Evolutionary conservation across 2,113 vertebrate genomes (phyloP), one percentile per base, ranked within the genome.

Genomic region (Opisthocomus hoazin): DNA sequence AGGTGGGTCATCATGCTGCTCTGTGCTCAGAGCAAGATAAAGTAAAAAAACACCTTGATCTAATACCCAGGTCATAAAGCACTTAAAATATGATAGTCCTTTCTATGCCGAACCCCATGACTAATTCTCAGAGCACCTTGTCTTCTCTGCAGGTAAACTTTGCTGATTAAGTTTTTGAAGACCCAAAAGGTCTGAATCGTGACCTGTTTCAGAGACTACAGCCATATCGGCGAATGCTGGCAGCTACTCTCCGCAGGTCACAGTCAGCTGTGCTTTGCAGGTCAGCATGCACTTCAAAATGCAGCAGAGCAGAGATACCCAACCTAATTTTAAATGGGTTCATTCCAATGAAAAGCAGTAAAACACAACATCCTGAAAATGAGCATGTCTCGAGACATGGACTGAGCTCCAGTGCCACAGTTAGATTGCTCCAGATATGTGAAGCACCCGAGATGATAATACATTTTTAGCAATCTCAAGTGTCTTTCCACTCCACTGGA

Each of bases 401-500:
- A 13, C 54, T 43, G 51, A 94, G 73, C 61, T 71, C 69, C 15
- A 20, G 17, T 87, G 76, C 60, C 69, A 91, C 77, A 68, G 68
- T 70, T 77, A 74, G 51, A 32, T 82, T 87, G 77, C 39, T 90
- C 77, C 87, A 94, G 73, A 93, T 87, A 70, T 2, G 4, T 39
- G 74, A 91, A 84, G 54, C 60, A 91, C 89, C 76, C 77, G 50
- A 92, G 56, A 32, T 86, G 56, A 32, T 86, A 74, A 78, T 41
- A 46, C 2, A 58, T 84, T 95, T 91, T 92, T 82, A 94, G 87
- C 64, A 84, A 43, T 56, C 77, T 92, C 51, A 77, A 93, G 73
- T 89, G 77, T 91, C 69, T 94, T 92, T 92, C 60, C 80, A 48
- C 91, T 87, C 60, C 87, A 71, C 73, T 94, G 77, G 91, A 95